A percentile compares a stretch with the other conserved stretches of the same genome.
These are phyloP conservation scores for Mungos mungo DNA, from an alignment of 2,113 vertebrate genomes.

Conservation along the genomic window DNA sequence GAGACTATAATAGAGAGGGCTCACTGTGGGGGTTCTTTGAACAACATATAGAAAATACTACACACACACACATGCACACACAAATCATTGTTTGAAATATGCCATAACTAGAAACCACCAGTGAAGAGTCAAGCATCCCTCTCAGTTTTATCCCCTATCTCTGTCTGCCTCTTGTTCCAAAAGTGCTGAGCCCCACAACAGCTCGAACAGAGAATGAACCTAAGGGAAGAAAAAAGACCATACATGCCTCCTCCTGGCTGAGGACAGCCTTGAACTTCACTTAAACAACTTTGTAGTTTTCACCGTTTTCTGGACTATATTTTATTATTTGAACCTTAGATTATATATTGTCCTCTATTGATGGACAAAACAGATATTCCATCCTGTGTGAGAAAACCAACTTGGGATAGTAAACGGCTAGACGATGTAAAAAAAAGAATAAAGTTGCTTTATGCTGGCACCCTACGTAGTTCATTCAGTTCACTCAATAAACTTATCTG, in stretches of 20 bases:
- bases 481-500: constrained; percentile 27
- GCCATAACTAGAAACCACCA: background rate
- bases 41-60: background rate
- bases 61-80: background rate
- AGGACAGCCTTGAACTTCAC: background rate
- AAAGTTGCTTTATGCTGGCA: background rate
- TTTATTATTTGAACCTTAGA: background rate
- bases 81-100: background rate
- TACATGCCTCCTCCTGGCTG: background rate
- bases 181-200: background rate
- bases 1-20: background rate
- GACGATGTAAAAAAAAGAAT: background rate
- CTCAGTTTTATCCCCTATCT: background rate
- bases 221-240: background rate
- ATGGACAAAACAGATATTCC: background rate
- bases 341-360: background rate
- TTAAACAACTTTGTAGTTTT: background rate
- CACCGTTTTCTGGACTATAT: background rate
- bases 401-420: background rate
- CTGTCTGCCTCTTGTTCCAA: background rate
- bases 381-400: background rate
- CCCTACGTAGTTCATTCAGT: background rate
- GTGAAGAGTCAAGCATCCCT: background rate
- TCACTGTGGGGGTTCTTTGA: background rate
- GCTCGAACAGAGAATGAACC: background rate